Percentiles rank a stretch among this genome's conserved stretches.
Conservation (phyloP, 2,797 vertebrate genomes). For the Rhincodon typus region DNA sequence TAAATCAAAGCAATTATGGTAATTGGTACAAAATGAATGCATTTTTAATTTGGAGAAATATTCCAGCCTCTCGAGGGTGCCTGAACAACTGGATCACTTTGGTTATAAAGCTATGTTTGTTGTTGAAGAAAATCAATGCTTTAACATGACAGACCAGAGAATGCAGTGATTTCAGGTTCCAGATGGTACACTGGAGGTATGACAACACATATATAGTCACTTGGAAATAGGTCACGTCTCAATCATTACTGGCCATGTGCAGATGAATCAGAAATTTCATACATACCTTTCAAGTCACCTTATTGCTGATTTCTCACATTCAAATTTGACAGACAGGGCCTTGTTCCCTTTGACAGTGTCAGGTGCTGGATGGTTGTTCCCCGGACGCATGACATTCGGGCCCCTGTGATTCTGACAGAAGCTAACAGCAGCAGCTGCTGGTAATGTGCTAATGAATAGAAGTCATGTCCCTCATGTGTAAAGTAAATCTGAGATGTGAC, state of each 20-base stretch:
- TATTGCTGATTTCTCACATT: neutral
- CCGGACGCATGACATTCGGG: neutral
- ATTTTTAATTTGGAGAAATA: neutral
- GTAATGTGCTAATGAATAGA: neutral
- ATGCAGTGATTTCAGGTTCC: neutral
- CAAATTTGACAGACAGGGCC: neutral
- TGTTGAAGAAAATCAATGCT: neutral
- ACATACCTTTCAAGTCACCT: neutral
- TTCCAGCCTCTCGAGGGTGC: neutral
- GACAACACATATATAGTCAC: neutral
- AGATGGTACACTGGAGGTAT: neutral
- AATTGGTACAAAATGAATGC: neutral
- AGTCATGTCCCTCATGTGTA: neutral
- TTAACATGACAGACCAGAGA: neutral
- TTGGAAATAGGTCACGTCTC: neutral
- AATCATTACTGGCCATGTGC: neutral
- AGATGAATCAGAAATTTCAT: no score
- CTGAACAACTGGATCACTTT: neutral
- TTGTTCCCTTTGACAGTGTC: no score
- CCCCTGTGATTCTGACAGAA: constrained; percentile 5
- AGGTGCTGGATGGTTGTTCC: neutral
- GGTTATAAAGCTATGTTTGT: neutral
- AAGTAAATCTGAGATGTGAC: neutral
- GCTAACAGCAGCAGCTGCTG: neutral
- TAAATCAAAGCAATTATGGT: neutral